Conservation (phyloP, 2,888 invertebrate species). For the Gibbula magus region DNA sequence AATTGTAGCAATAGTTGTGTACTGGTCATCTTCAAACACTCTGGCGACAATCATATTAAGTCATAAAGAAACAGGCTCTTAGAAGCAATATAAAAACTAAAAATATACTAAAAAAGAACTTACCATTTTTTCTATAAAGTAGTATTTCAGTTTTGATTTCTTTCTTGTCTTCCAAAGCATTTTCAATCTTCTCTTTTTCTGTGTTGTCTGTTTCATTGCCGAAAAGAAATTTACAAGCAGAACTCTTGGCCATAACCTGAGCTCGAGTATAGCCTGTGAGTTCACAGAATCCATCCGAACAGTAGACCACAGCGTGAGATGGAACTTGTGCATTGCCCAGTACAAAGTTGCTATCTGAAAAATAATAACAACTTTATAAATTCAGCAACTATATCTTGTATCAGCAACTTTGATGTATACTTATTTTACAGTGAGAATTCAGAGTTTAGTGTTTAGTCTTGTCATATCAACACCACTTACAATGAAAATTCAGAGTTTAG, state of each 20-base stretch:
- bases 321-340: slow-evolving; percentile 98
- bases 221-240: slow-evolving; percentile 91
- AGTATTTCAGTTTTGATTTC: slow-evolving; percentile 95
- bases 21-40: too few species aligned
- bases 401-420: too few species aligned
- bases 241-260: slow-evolving; percentile 88
- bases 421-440: too few species aligned
- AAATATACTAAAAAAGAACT: slow-evolving; percentile 72
- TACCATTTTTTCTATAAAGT: slow-evolving; percentile 96
- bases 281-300: slow-evolving; percentile 99
- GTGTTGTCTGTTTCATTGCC: slow-evolving; percentile 93
- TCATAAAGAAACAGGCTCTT: too few species aligned
- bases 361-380: slow-evolving; percentile 69
- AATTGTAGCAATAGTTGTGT: too few species aligned
- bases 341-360: slow-evolving; percentile 92
- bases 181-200: slow-evolving; percentile 91
- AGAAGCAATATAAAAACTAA: too few species aligned
- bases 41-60: too few species aligned
- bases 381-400: too few species aligned
- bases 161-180: slow-evolving; percentile 90
- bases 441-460: too few species aligned
- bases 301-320: slow-evolving; percentile 99
- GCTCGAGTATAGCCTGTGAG: slow-evolving; percentile 98
- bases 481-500: too few species aligned
- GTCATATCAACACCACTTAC: too few species aligned